phyloP scores from a whole-genome alignment of 2,113 vertebrate genomes.

The Chunga burmeisteri region DNA sequence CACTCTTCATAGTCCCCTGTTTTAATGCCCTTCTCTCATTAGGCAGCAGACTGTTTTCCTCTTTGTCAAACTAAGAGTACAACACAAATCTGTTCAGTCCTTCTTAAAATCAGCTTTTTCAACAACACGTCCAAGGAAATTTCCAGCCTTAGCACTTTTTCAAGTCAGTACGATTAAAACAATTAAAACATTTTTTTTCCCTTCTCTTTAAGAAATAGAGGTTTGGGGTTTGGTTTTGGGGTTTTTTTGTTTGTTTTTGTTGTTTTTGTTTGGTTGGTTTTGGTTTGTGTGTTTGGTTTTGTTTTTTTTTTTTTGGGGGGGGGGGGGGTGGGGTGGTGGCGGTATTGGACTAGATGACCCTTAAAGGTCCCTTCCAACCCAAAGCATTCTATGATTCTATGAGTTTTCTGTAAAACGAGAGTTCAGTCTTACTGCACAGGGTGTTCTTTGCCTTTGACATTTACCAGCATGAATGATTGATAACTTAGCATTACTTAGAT shows the following conservation, averaged over 20 bases:
- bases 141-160: not conserved
- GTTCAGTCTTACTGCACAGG: not conserved
- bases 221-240: no score
- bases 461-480: constrained; percentile 61
- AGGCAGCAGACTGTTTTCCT: not conserved
- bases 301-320: no score
- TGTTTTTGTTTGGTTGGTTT: no score
- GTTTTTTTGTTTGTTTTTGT: no score
- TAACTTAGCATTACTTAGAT: constrained; percentile 39
- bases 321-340: no score
- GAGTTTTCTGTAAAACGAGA: not conserved
- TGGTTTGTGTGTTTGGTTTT: no score
- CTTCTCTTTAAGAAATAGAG: not conserved
- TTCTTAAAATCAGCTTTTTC: not conserved
- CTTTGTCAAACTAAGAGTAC: not conserved
- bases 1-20: not conserved
- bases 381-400: no score
- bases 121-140: not conserved
- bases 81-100: not conserved
- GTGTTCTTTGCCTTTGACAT: constrained; percentile 54
- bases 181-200: not conserved
- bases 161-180: not conserved
- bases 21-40: not conserved
- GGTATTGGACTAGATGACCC: no score
- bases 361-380: no score